These are phyloP conservation scores for pig (Sus scrofa) DNA, from an alignment of 2,113 vertebrate genomes.

Conservation along the genomic window T2T-Sscrofa CM000813.6:143179001-143179500, in stretches of 20 bases:
- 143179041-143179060: background rate
- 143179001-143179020: background rate
- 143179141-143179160: background rate
- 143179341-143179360: background rate
- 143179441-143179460: background rate
- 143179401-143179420: background rate
- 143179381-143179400: background rate
- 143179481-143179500: background rate
- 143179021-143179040: conserved; percentile 30
- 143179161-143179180: background rate
- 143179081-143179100: background rate
- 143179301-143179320: background rate
- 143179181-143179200: background rate
- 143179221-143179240: background rate
- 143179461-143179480: background rate
- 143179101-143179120: background rate
- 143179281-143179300: background rate
- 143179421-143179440: background rate
- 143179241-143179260: background rate
- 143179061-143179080: background rate
- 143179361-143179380: background rate
- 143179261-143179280: background rate
- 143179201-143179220: background rate
- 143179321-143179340: background rate
- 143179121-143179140: background rate